Base-by-base conservation (phyloP, 2,113 vertebrate species). In the Clinocottus analis region DNA sequence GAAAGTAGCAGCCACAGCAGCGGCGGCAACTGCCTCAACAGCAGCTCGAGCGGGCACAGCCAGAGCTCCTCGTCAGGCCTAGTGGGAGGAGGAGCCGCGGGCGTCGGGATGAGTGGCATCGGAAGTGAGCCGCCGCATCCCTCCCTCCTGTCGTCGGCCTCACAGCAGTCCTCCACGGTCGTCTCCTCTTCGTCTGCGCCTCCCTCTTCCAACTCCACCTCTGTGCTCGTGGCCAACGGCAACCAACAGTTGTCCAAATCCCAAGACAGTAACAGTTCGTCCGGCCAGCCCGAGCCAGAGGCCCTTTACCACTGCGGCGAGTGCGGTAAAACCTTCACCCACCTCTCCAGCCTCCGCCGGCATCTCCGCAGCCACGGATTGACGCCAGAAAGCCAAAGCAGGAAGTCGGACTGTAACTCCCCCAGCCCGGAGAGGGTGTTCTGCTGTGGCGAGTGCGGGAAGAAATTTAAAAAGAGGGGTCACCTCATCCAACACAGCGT, bases 401-500 rank as follows among this genome's bases (percentile, higher is more conserved):
- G 91, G 39, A 94, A 93, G 86, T 82, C 89, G 0, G 91, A 91
- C 77, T 90, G 91, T 17, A 91, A 91, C 71, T 95, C 94, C 16
- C 91, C 94, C 4, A 95, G 95, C 86, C 94, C 94, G 0, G 94
- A 96, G 68, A 90, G 94, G 71, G 86, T 94, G 31, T 95, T 95
- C 82, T 94, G 93, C 74, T 98, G 97, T 37, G 92, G 96, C 0
- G 93, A 98, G 17, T 99, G 97, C 80, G 97, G 97, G 75, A 99
- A 99, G 79, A 94, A 94, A 0, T 98, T 98, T 65, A 97, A 98
- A 82, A 98, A 98, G 81, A 94, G 96, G 3, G 97, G 97, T 4
- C 97, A 98, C 89, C 96, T 99, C 3, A 96, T 97, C 81, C 97
- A 98, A 73, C 97, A 99, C 85, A 96, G 96, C 9, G 96, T 97